phyloP scores from a whole-genome alignment of 1,140 invertebrate species.

The Megathymus violae region DNA sequence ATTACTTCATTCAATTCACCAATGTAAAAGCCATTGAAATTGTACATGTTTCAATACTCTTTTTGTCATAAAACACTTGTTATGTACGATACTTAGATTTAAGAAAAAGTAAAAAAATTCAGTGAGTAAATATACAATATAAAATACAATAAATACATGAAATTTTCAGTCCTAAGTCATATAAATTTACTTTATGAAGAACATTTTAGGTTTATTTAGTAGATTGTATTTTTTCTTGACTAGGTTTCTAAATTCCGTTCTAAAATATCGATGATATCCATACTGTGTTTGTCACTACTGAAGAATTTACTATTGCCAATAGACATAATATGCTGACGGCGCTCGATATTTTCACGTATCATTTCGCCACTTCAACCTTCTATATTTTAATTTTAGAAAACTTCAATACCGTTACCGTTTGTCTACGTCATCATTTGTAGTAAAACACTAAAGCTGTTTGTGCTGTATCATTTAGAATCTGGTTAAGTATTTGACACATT shows the following conservation, averaged over 20 bases:
- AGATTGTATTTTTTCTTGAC: no score
- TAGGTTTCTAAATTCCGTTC: no score
- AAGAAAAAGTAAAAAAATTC: no score
- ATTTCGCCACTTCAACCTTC: neutral
- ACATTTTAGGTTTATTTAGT: no score
- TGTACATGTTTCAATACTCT: neutral
- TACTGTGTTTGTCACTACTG: no score
- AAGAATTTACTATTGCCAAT: no score
- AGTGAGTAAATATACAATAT: no score
- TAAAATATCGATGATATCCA: no score
- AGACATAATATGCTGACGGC: neutral
- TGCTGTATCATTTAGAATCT: constrained; percentile 5
- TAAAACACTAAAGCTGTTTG: constrained; percentile 10
- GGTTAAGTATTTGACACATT: constrained; percentile 12
- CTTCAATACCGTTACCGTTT: neutral
- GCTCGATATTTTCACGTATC: neutral
- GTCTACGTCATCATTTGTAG: neutral
- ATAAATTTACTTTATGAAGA: no score
- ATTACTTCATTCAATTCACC: constrained; percentile 1
- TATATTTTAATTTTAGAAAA: neutral
- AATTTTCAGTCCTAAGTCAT: no score
- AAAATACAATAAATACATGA: no score
- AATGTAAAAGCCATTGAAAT: neutral
- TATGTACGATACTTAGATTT: no score
- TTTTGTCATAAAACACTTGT: neutral